These are phyloP conservation scores for Drosophila pachea DNA, from an alignment of 1,140 invertebrate species.

Conservation along the genomic window DNA sequence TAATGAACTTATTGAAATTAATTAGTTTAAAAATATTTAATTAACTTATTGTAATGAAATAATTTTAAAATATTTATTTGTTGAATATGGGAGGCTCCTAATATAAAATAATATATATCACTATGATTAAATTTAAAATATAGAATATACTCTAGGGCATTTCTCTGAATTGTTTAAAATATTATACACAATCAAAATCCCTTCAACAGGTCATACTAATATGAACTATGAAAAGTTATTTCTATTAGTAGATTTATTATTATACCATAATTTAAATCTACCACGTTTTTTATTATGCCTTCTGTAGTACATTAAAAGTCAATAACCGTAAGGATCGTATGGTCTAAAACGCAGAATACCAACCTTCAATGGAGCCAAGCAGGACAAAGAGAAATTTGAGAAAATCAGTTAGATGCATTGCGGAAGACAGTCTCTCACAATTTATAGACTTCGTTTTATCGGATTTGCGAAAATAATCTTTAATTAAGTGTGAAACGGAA, in stretches of 20 bases:
- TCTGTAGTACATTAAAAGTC: conserved; percentile 10
- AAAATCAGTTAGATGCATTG: conserved; percentile 44
- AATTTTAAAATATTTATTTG: no score
- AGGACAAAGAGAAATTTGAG: conserved; percentile 35
- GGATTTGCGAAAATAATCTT: conserved; percentile 32
- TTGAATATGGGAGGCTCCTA: no score
- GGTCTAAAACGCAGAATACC: conserved; percentile 25
- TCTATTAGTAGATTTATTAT: background rate
- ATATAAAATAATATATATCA: no score
- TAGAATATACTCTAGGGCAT: no score
- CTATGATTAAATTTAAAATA: no score
- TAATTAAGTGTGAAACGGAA: conserved; percentile 50
- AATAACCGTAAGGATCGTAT: conserved; percentile 17
- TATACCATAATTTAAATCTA: conserved; percentile 1
- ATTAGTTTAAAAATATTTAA: no score
- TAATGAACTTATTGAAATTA: no score
- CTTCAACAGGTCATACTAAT: no score
- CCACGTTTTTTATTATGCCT: background rate
- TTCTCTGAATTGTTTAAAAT: no score
- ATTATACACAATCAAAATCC: no score
- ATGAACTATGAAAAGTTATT: background rate
- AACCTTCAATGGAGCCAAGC: conserved; percentile 47
- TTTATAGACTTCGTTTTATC: conserved; percentile 24
- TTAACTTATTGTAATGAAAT: no score
- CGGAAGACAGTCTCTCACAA: conserved; percentile 1